Base-by-base conservation (phyloP, 2,113 vertebrate genomes). In the Nyctereutes procyonoides region DNA sequence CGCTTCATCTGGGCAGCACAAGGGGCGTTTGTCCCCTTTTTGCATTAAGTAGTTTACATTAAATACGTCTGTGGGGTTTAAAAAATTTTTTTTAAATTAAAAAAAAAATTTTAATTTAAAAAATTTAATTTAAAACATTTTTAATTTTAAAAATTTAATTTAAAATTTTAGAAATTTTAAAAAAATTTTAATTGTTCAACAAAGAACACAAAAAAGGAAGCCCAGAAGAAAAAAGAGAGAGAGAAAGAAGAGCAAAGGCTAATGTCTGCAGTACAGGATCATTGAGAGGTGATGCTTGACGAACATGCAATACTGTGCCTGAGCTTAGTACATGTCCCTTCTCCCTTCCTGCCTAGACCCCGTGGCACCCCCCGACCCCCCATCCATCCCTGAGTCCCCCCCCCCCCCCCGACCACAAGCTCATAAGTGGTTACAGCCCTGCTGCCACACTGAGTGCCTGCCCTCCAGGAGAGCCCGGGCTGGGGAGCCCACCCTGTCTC, bases 131-230 rank as follows among this genome's bases (percentile, higher is more conserved):
- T 43, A 43, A 43, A 43, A 43, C 6, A 43, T 43, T 43, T 43
- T 43, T 43, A 43, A 43, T 43, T 43, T 43, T 7, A 43, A 43
- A 43, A 43, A 43, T 43, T 43, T 43, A 43, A 43, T 7, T 43
- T 43, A 43, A 43, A 43, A 43, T 43, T 43, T 43, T 43, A 43
- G 43, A 43, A 43, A 43, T 67, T 67, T 22, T 6, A 55, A 24
- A 30, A 35, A 14, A 69, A 69, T 24, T 43, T 43, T 24, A 48
- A 20, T 26, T 87, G 95, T 86, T 86, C 69, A 95, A 93, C 15
- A 28, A 85, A 90, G 24, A 35, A 48, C 92, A 93, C 67, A 74
- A 30, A 90, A 85, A 81, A 87, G 62, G 93, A 93, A 94, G 35
- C 19, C 38, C 7, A 43, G 8, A 69, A 30, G 28, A 48, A 51